Evolutionary conservation across 2,888 invertebrate species (phyloP), one percentile per base, ranked within the genome.

Genomic region (Miltochrista miniata): DNA sequence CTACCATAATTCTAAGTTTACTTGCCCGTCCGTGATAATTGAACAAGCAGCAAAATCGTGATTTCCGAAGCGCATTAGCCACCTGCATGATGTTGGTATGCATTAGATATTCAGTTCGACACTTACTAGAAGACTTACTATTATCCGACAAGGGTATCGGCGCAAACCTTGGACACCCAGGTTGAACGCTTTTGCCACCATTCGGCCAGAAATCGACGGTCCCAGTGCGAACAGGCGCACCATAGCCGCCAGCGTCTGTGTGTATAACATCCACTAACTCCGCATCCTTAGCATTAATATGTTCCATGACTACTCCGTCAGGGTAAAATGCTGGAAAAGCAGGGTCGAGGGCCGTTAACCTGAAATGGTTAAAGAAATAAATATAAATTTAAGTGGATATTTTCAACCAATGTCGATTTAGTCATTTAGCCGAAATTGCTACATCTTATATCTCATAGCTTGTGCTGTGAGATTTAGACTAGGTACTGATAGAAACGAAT

Each of bases 261-360:
- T 95, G 95, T 51, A 95, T 95, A 5, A 95, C 92, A 74, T 95
- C 94, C 1, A 94, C 94, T 39, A 93, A 93, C 43, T 92, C 91
- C 0, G 94, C 94, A 70, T 94, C 93, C 1, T 79, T 81, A 1
- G 87, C 85, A 35, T 66, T 85, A 10, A 94, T 74, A 60, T 93
- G 93, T 11, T 88, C 88, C 85, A 89, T 84, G 49, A 90, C 72
- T 41, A 90, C 79, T 1, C 88, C 88, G 35, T 88, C 90, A 1
- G 91, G 90, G 64, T 93, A 93, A 70, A 93, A 94, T 7, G 89
- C 85, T 31, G 93, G 94, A 71, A 93, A 93, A 9, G 93, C 93
- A 12, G 94, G 93, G 70, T 94, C 94, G 51, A 94, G 81, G 1
- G 92, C 93, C 58, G 93, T 92, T 69, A 94, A 76, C 71, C 93